Conservation (phyloP, 2,113 vertebrate genomes). For the Ceyx margarethae region DNA sequence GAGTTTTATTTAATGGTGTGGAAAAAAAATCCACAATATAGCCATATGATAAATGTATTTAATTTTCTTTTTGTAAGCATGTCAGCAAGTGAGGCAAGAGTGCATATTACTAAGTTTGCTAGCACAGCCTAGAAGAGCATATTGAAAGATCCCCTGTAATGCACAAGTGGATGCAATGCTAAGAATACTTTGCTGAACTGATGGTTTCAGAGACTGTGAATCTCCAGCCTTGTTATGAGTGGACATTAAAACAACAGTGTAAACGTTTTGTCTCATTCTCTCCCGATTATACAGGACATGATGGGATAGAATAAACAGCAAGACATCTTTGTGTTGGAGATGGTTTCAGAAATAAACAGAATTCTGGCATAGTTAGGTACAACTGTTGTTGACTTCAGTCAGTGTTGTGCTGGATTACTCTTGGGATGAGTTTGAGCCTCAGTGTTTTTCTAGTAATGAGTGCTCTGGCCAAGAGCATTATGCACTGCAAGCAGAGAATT, state of each 20-base stretch:
- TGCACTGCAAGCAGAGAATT: not conserved
- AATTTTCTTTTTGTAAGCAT: slow-evolving; percentile 72
- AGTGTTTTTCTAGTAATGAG: not conserved
- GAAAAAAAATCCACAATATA: slow-evolving; percentile 70
- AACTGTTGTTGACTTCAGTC: slow-evolving; percentile 7
- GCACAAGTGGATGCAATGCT: slow-evolving; percentile 21
- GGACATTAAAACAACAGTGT: slow-evolving; percentile 42
- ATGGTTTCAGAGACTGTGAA: slow-evolving; percentile 60
- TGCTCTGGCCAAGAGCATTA: not conserved
- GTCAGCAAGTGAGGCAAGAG: slow-evolving; percentile 66
- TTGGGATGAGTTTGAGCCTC: not conserved
- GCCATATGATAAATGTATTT: slow-evolving; percentile 73
- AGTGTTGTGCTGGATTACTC: not conserved
- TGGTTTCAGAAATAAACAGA: not conserved
- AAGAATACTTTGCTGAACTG: slow-evolving; percentile 46
- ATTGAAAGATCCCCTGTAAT: slow-evolving; percentile 61
- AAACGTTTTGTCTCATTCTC: slow-evolving; percentile 22
- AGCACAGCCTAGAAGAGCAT: slow-evolving; percentile 31
- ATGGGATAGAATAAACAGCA: slow-evolving; percentile 19
- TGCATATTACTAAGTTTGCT: slow-evolving; percentile 54
- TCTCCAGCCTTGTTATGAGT: slow-evolving; percentile 37
- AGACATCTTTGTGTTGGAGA: not conserved
- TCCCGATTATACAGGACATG: not conserved
- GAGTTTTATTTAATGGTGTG: slow-evolving; percentile 71
- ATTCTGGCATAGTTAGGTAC: not conserved